These are phyloP conservation scores for Drosophila histrio DNA, from an alignment of 2,888 invertebrate genomes.

Conservation along the genomic window DNA sequence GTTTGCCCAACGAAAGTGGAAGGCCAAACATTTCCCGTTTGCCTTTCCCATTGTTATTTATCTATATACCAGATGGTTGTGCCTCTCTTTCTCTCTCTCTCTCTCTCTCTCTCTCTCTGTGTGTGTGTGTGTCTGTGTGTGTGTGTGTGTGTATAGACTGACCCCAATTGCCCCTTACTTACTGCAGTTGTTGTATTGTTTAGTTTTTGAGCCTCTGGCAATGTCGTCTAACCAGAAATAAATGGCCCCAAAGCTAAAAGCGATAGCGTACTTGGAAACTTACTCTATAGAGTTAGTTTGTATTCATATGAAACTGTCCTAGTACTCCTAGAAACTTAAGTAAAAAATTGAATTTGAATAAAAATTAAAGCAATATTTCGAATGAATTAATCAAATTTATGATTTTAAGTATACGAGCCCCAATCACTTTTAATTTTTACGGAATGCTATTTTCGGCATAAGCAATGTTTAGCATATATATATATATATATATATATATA, in stretches of 20 bases:
- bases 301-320: too few relatives aligned
- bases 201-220: background rate
- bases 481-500: too few relatives aligned
- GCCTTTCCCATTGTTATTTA: slow-evolving; percentile 16
- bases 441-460: too few relatives aligned
- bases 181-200: slow-evolving; percentile 2
- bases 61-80: slow-evolving; percentile 11
- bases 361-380: too few relatives aligned
- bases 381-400: too few relatives aligned
- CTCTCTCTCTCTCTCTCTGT: background rate
- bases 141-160: background rate
- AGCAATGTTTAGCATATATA: too few relatives aligned
- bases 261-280: background rate
- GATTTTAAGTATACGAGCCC: too few relatives aligned
- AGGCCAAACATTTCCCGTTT: slow-evolving; percentile 9
- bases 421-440: too few relatives aligned
- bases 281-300: background rate
- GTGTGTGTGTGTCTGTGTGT: background rate
- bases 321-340: too few relatives aligned
- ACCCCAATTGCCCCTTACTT: slow-evolving; percentile 6
- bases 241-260: background rate
- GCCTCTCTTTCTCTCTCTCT: background rate
- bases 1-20: slow-evolving; percentile 48
- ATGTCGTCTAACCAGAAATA: slow-evolving; percentile 6
- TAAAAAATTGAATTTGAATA: too few relatives aligned